Evolutionary conservation across 2,888 invertebrate species (phyloP).

Genomic region (Rotaria sp.): DNA sequence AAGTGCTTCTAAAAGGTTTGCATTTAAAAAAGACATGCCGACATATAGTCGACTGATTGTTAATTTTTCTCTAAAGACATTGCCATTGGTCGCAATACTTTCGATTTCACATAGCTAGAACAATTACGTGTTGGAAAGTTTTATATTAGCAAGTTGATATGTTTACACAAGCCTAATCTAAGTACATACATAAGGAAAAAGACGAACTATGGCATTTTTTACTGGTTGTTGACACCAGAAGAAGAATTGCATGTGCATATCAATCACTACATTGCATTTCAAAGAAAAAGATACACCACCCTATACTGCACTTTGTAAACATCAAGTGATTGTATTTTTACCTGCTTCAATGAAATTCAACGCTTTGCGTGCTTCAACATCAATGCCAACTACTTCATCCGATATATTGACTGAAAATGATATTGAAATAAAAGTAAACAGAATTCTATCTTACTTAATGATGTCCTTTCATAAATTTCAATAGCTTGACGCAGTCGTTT

Average conservation of each 20-base stretch:
- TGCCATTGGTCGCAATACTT: background rate
- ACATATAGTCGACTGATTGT: background rate
- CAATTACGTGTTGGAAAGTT: no score
- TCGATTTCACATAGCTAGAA: conserved; percentile 7
- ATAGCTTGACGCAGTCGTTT: conserved; percentile 26
- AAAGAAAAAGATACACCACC: no score
- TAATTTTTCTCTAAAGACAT: background rate
- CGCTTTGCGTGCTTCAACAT: background rate
- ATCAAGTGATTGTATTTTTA: background rate
- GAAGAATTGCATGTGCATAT: background rate
- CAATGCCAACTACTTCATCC: background rate
- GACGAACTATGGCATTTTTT: background rate
- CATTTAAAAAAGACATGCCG: background rate
- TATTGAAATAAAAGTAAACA: no score
- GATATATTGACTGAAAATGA: background rate
- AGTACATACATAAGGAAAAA: conserved; percentile 1
- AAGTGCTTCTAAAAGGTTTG: background rate
- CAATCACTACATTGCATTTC: background rate
- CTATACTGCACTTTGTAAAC: no score
- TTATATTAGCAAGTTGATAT: no score
- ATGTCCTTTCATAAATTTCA: conserved; percentile 27
- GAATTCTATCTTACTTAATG: conserved; percentile 17
- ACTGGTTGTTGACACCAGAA: background rate
- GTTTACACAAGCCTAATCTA: no score
- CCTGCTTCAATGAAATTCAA: conserved; percentile 8